Evolutionary conservation across 2,113 vertebrate species (phyloP), one percentile per base, ranked within the genome.

Genomic region (Telmatochromis brichardi): DNA sequence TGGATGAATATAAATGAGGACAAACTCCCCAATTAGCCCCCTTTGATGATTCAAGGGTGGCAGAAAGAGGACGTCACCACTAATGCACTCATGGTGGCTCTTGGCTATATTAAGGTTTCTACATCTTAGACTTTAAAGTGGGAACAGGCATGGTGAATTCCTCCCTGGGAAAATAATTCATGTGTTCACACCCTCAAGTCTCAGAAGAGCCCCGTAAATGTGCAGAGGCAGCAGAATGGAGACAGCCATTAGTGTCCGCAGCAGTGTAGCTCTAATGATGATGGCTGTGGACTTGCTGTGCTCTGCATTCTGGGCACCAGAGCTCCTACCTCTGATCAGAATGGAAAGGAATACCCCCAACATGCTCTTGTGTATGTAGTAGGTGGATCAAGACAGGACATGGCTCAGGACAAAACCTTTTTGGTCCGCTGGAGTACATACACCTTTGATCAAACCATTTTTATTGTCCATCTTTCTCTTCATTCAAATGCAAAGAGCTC

Each of bases 181-280:
- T 40, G 81, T 89, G 82, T 90, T 92, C 92, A 91, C 86, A 89
- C 50, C 60, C 83, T 79, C 33, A 19, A 54, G 91, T 94, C 95
- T 95, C 93, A 68, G 85, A 94, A 90, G 94, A 93, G 88, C 65
- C 71, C 7, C 40, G 40, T 81, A 88, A 96, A 96, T 94, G 91
- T 96, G 96, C 94, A 31, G 92, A 94, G 90, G 89, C 91, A 94
- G 96, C 96, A 96, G 84, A 96, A 94, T n/a, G 15, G 88, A 90
- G 88, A 92, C 88, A 19, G 84, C 91, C 95, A 95, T 95, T 95
- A 95, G 88, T 83, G 94, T 96, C 94, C 86, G 80, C 83, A 83
- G 89, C 50, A 17, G 76, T 71, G 21, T 35, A 60, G 53, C 88
- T 88, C 83, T 96, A 96, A 96, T 96, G 95, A 96, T 95, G 95